These are phyloP conservation scores for Nannoperca obscura DNA, from an alignment of 2,797 vertebrate species.

Conservation along the genomic window DNA sequence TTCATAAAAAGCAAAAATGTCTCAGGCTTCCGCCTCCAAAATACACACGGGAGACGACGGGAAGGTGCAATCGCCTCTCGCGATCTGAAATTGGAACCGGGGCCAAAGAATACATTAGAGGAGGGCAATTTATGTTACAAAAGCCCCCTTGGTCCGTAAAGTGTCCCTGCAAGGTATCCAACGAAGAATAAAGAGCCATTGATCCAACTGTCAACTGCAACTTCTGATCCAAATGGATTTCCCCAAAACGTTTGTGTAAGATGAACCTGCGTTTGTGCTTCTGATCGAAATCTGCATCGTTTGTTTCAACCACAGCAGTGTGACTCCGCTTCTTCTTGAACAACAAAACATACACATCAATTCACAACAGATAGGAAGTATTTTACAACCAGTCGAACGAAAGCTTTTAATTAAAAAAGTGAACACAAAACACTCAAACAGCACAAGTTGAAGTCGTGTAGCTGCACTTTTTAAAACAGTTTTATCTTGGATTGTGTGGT, in stretches of 20 bases:
- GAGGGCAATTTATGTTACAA: slow-evolving; percentile 34
- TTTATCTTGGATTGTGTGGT: not conserved
- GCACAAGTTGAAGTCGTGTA: not conserved
- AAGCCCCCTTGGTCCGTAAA: slow-evolving; percentile 11
- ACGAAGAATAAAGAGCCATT: slow-evolving; percentile 25
- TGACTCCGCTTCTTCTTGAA: not conserved
- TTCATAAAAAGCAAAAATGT: slow-evolving; percentile 81
- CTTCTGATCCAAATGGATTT: not conserved
- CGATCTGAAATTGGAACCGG: slow-evolving; percentile 72
- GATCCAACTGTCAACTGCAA: slow-evolving; percentile 17
- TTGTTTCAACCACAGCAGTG: not conserved
- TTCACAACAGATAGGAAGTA: not conserved
- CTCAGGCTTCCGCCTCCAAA: slow-evolving; percentile 77
- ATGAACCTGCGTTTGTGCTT: not conserved
- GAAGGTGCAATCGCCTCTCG: slow-evolving; percentile 69
- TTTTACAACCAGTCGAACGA: not conserved
- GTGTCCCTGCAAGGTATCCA: slow-evolving; percentile 8
- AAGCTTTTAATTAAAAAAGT: not conserved
- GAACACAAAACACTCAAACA: not conserved
- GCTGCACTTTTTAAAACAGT: not conserved
- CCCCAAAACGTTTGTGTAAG: not conserved
- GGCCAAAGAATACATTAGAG: slow-evolving; percentile 64
- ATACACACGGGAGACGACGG: slow-evolving; percentile 74
- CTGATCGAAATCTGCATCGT: not conserved
- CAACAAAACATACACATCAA: not conserved